Evolutionary conservation across 2,113 vertebrate species (phyloP).

Genomic region (Poicephalus gulielmi): DNA sequence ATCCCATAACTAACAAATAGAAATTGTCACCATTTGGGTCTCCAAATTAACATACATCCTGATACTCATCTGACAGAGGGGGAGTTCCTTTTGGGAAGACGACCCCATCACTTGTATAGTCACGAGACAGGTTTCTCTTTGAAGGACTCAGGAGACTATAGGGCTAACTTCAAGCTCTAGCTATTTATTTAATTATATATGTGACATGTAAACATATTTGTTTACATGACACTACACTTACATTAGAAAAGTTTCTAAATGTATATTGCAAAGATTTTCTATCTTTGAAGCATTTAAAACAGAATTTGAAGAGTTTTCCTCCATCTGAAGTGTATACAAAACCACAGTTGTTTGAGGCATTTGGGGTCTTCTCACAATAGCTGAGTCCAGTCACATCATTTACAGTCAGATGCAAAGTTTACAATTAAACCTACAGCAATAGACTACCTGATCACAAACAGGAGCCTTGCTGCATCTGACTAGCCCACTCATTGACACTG

Average conservation of each 20-base stretch:
- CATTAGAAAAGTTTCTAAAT: not conserved
- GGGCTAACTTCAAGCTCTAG: not conserved
- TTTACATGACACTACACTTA: not conserved
- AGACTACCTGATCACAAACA: not conserved
- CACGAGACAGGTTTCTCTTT: not conserved
- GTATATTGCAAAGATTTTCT: not conserved
- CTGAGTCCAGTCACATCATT: not conserved
- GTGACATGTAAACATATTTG: not conserved
- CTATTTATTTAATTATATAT: not conserved
- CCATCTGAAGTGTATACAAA: not conserved
- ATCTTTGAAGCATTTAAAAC: not conserved
- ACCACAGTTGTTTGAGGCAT: not conserved
- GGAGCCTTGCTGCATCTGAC: fast-evolving
- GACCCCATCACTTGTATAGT: not conserved
- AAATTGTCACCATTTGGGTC: not conserved
- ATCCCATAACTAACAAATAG: not conserved
- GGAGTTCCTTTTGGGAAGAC: not conserved
- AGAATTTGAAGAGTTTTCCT: not conserved
- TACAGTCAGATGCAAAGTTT: not conserved
- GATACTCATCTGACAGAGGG: not conserved
- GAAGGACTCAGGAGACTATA: not conserved
- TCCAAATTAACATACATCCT: not conserved
- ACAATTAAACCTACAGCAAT: not conserved
- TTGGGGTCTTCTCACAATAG: not conserved
- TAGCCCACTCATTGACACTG: not conserved